Base-by-base conservation (phyloP, 1,140 invertebrate species). In the Ceratosolen fusciceps region DNA sequence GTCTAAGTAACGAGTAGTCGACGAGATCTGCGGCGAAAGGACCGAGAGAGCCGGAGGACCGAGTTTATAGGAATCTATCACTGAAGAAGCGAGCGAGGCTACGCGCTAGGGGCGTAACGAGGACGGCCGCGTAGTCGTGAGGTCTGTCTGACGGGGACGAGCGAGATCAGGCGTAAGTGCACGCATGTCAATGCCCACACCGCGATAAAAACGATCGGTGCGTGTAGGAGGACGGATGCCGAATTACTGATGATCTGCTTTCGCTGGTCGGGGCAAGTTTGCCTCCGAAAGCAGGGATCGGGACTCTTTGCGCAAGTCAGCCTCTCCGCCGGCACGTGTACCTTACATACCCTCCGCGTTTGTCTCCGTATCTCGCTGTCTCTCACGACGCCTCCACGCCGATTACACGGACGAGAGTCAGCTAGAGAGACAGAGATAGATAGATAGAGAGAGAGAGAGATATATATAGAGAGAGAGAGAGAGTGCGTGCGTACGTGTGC, bases 281-380 rank as follows among this genome's bases (percentile, higher is more conserved):
- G 34, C 21, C 31, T 65, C 8, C 3, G 8, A 34, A 34, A 31
- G 2, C 34, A 37, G 60, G 31, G 34, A n/a, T 7, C 4, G 4
- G n/a, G 37, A 21, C 58, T n/a, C n/a, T 37, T 21, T 65, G 60
- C 60, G 60, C 60, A 65, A 65, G 60, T 37, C 60, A 16, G 19
- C 1, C 16, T 65, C 37, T 37, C 21, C 7, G 12, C 7, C 19
- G 60, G 21, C 19, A 65, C 60, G 60, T 65, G 29, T 37, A n/a
- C 34, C 19, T 65, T 65, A 65, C 19, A 34, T 34, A 3, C 16
- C n/a, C 16, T 34, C 60, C 12, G 7, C 16, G 31, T 2, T 14
- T 62, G 31, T 10, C 5, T 12, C 29, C 24, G 10, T n/a, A n/a
- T n/a, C n/a, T n/a, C n/a, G n/a, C n/a, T n/a, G n/a, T n/a, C n/a